Base-by-base conservation (phyloP, 2,888 invertebrate species). In the Netelia virgata region DNA sequence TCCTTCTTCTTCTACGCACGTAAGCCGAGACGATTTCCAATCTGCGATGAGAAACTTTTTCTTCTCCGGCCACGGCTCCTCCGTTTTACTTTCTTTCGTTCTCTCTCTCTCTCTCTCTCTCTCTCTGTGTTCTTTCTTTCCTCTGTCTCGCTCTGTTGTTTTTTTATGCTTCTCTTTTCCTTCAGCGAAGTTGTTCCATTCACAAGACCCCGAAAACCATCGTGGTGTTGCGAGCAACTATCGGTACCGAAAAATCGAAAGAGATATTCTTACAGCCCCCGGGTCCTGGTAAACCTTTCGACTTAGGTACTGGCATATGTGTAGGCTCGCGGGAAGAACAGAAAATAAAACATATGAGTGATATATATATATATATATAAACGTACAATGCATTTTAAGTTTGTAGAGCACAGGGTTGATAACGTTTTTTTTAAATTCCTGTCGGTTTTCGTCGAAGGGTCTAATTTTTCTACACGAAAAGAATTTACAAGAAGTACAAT, bases 21-120 rank as follows among this genome's bases (percentile, higher is more conserved):
- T 75, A 82, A 77, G 64, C 68, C 76, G 76, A 74, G 70, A 84
- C 77, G 73, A 66, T 76, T 76, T 76, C 68, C 81, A 77, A 84
- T 82, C 77, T 68, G 57, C 59, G 73, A 77, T 81, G 84, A 84
- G 78, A 79, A 82, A 81, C 63, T 82, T 77, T 73, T 83, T 72
- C 68, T 74, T 73, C 63, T 36, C 18, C 10, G 57, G 57, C 18
- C 57, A 36, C 36, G 16, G 18, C 10, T 57, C 18, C 57, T 64
- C 72, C 55, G 43, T n/a, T 23, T 23, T 69, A 16, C 61, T 69
- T 41, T 82, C 36, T 64, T 50, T 72, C 36, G 20, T 73, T 11
- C 77, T 59, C 36, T 41, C 28, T 23, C 41, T 41, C 36, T 43
- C 18, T 70, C 23, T 74, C 63, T 68, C 9, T 59, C 57, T 23